Percentiles rank a stretch among this genome's conserved stretches.
Conservation (phyloP, 2,888 invertebrate genomes). For the Dryobota labecula region DNA sequence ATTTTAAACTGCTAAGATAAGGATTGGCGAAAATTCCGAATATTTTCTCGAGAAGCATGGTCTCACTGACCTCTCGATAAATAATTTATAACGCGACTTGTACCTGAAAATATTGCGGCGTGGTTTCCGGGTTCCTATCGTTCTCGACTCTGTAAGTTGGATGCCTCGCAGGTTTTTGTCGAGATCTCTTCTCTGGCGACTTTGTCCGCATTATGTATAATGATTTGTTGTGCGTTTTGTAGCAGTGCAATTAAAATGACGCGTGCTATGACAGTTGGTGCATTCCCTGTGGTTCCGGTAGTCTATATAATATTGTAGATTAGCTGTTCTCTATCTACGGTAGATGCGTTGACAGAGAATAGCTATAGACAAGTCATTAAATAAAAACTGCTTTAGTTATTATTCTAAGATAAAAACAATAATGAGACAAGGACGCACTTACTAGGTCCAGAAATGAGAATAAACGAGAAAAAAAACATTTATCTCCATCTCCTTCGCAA, state of each 20-base stretch:
- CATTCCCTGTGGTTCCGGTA: not conserved
- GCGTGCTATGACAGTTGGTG: constrained; percentile 49
- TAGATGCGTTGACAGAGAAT: too few species aligned
- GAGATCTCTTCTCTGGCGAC: constrained; percentile 68
- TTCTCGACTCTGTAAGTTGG: constrained; percentile 71
- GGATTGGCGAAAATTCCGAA: not conserved
- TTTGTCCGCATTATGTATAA: constrained; percentile 72
- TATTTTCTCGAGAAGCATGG: constrained; percentile 51
- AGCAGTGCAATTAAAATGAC: constrained; percentile 52
- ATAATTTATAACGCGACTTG: constrained; percentile 63
- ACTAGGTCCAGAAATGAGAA: too few species aligned
- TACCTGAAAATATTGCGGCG: constrained; percentile 86
- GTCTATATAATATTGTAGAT: constrained; percentile 14
- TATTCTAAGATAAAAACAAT: too few species aligned
- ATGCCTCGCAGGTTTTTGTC: constrained; percentile 71
- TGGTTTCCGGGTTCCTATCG: constrained; percentile 80
- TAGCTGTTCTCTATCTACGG: too few species aligned
- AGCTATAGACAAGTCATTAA: too few species aligned
- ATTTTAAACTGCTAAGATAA: not conserved
- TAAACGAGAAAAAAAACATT: too few species aligned
- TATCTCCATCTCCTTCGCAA: too few species aligned
- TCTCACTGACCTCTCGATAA: constrained; percentile 48
- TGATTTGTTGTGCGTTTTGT: constrained; percentile 62
- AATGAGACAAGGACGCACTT: too few species aligned
- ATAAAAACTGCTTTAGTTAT: too few species aligned